A percentile compares a stretch with the other conserved stretches of the same genome.
phyloP scores from a whole-genome alignment of 2,797 vertebrate species.

The Trematomus bernacchii region DNA sequence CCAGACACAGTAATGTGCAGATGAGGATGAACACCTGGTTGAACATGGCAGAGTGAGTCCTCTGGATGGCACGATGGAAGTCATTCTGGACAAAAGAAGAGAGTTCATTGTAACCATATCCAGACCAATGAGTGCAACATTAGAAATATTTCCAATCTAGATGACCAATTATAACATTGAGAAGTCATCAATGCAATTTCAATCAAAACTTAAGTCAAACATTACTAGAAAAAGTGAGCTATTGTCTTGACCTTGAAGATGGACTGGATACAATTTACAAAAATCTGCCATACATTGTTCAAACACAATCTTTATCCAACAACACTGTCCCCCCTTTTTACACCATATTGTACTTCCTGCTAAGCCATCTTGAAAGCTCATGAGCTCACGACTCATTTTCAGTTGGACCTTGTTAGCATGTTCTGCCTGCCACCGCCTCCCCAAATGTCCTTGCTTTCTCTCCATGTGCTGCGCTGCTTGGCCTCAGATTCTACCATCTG shows the following conservation, averaged over 20 bases:
- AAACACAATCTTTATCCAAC: not conserved
- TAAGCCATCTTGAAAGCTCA: conserved; percentile 17
- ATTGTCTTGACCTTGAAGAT: not conserved
- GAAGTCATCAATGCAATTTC: not conserved
- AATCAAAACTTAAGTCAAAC: not conserved
- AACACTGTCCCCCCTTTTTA: not conserved
- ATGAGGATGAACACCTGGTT: conserved; percentile 92
- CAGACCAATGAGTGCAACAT: not conserved
- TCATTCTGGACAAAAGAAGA: conserved; percentile 82
- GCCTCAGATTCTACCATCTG: conserved; percentile 78
- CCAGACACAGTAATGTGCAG: conserved; percentile 89
- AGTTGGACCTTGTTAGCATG: conserved; percentile 59
- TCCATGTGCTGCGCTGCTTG: conserved; percentile 63
- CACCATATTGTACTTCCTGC: not conserved
- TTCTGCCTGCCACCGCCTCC: conserved; percentile 47
- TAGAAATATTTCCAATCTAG: not conserved
- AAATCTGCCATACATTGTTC: not conserved
- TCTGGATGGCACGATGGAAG: conserved; percentile 90
- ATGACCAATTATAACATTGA: not conserved
- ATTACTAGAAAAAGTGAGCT: not conserved
- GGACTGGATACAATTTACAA: not conserved
- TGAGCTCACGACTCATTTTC: conserved; percentile 43
- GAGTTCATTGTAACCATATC: not conserved
- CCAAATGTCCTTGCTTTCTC: conserved; percentile 35
- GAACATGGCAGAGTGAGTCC: conserved; percentile 91